Evolutionary conservation across 1,140 invertebrate genomes (phyloP).

Genomic region (Anadara kagoshimensis): DNA sequence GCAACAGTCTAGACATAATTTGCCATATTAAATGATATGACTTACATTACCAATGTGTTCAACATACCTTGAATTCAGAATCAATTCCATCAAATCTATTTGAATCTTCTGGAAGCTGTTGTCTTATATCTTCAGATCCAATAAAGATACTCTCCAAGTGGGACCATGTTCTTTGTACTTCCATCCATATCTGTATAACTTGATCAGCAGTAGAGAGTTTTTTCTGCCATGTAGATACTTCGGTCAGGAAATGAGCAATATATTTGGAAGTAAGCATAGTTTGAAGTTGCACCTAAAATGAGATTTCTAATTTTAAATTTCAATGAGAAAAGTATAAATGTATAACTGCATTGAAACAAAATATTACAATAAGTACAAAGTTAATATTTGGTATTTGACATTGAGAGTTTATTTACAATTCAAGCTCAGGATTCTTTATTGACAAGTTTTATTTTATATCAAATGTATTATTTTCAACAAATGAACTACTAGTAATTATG

Average conservation of each 20-base stretch:
- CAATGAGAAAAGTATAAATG: neutral
- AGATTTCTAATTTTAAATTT: neutral
- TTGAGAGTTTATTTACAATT: too few relatives aligned
- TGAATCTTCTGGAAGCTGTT: slow-evolving; percentile 94
- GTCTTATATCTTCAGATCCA: slow-evolving; percentile 96
- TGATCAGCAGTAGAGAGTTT: slow-evolving; percentile 95
- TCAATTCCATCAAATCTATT: slow-evolving; percentile 94
- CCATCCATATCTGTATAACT: slow-evolving; percentile 92
- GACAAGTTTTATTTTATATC: too few relatives aligned
- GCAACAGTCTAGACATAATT: neutral
- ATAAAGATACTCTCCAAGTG: slow-evolving; percentile 98
- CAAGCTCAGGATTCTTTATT: too few relatives aligned
- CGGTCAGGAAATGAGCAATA: slow-evolving; percentile 94
- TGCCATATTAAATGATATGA: neutral
- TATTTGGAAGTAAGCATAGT: slow-evolving; percentile 98
- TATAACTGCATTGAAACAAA: too few relatives aligned
- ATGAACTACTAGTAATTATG: too few relatives aligned
- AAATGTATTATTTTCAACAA: too few relatives aligned
- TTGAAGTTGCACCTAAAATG: slow-evolving; percentile 87
- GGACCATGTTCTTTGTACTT: slow-evolving; percentile 97
- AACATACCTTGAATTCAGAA: slow-evolving; percentile 86
- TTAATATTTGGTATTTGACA: too few relatives aligned
- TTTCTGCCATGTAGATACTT: slow-evolving; percentile 95
- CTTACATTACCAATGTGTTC: too few relatives aligned
- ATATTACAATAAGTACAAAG: too few relatives aligned